These are phyloP conservation scores for Bombus huntii DNA, from an alignment of 1,140 invertebrate genomes.

Conservation along the genomic window DNA sequence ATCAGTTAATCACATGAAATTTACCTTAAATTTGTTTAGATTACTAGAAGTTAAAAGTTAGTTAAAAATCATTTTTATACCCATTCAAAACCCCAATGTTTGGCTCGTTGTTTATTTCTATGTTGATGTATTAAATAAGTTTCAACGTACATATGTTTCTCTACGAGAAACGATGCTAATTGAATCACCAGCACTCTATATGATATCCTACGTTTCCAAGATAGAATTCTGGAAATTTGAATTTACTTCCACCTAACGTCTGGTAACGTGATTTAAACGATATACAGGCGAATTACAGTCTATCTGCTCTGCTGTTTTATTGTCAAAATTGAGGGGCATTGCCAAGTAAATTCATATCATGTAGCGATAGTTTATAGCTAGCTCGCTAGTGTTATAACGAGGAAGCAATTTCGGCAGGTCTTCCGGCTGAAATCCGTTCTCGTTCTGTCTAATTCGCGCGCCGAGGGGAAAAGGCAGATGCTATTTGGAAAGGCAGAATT, in stretches of 20 bases:
- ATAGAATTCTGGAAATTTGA: not conserved
- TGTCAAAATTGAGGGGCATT: not conserved
- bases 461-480: not conserved
- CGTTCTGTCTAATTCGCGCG: not conserved
- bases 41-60: too few species aligned
- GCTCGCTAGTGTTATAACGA: slow-evolving; percentile 9
- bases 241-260: too few species aligned
- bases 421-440: slow-evolving; percentile 21
- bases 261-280: not conserved
- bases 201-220: not conserved
- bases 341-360: slow-evolving; percentile 1
- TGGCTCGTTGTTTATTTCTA: too few species aligned
- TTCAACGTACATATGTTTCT: too few species aligned
- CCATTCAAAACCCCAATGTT: too few species aligned
- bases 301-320: not conserved
- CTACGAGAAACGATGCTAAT: not conserved
- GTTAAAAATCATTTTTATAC: too few species aligned
- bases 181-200: not conserved
- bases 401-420: slow-evolving; percentile 22
- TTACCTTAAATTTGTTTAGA: too few species aligned
- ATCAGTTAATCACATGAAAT: too few species aligned
- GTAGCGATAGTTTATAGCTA: not conserved
- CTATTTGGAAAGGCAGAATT: slow-evolving; percentile 34
- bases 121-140: too few species aligned
- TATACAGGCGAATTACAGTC: not conserved